Evolutionary conservation across 2,888 invertebrate genomes (phyloP), one percentile per base, ranked within the genome.

Genomic region (Scelioninae gen. 1): DNA sequence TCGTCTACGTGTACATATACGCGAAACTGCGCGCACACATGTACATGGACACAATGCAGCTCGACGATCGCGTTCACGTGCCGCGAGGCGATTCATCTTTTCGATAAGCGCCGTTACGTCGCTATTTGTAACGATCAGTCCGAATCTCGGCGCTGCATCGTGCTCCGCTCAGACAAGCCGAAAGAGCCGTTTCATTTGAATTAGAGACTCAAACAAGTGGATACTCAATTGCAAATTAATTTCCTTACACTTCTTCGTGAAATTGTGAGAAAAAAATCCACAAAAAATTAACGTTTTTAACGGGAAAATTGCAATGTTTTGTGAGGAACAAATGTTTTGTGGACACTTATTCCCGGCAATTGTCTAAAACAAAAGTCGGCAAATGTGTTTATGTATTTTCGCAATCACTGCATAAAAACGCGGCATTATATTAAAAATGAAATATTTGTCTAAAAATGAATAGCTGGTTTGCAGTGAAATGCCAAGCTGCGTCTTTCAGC

Each of bases 11-110:
- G 32, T 45, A 45, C 34, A 40, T 49, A 45, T 15, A 65, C 62
- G 55, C 43, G 40, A n/a, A n/a, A n/a, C n/a, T n/a, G n/a, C n/a
- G n/a, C n/a, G n/a, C 55, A 65, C 32, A 51, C 56, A 23, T 4
- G 38, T 32, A 62, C 55, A 15, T 15, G 5, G 29, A 32, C 34
- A 63, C 71, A 65, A 32, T 15, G 62, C 53, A 16, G 51, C 76
- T 66, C 79, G 71, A 56, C 68, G 72, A 71, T 76, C 63, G 72
- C 63, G 81, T 62, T 84, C 84, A 83, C 81, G 84, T 82, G 82
- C 78, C 78, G 75, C 75, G 58, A 68, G 72, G 79, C 79, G 78
- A 84, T 84, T 79, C 79, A 84, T 84, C 82, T 78, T 82, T 78
- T 68, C 79, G 79, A 84, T 81, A 84, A 82, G 71, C 77, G 75